phyloP scores from a whole-genome alignment of 2,113 vertebrate genomes.

The Psophia crepitans region DNA sequence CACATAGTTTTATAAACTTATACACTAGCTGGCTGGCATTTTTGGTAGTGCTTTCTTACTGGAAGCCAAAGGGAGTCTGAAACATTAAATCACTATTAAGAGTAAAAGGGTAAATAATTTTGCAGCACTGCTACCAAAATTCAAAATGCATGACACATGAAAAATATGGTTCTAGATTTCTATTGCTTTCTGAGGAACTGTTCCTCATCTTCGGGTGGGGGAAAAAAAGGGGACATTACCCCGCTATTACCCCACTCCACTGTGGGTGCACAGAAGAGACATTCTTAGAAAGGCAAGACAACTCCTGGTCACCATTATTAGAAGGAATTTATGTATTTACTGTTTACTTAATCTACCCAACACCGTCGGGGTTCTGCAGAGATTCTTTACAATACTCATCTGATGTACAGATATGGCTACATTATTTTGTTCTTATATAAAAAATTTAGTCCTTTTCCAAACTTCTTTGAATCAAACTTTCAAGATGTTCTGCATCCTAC shows the following conservation, averaged over 20 bases:
- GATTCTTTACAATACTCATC: slow-evolving; percentile 38
- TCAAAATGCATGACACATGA: neutral
- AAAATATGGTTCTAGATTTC: neutral
- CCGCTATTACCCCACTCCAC: fast-evolving
- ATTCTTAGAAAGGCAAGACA: neutral
- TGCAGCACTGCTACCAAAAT: neutral
- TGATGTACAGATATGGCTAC: slow-evolving; percentile 33
- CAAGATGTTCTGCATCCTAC: slow-evolving; percentile 6
- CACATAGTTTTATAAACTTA: neutral
- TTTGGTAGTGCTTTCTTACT: neutral
- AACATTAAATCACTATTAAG: neutral
- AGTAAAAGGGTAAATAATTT: neutral
- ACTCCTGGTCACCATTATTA: neutral
- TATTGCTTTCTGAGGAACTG: neutral
- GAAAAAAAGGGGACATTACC: neutral
- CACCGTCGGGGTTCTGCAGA: slow-evolving; percentile 5
- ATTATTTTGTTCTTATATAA: slow-evolving; percentile 4
- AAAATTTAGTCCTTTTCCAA: slow-evolving; percentile 43
- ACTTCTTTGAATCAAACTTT: slow-evolving; percentile 41
- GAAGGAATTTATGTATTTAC: neutral
- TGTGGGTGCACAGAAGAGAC: neutral
- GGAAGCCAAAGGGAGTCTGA: neutral
- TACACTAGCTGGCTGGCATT: neutral
- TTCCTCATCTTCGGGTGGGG: neutral
- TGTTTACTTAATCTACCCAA: neutral